Evolutionary conservation across 2,888 invertebrate species (phyloP).

Genomic region (Zaprionus lineosus): DNA sequence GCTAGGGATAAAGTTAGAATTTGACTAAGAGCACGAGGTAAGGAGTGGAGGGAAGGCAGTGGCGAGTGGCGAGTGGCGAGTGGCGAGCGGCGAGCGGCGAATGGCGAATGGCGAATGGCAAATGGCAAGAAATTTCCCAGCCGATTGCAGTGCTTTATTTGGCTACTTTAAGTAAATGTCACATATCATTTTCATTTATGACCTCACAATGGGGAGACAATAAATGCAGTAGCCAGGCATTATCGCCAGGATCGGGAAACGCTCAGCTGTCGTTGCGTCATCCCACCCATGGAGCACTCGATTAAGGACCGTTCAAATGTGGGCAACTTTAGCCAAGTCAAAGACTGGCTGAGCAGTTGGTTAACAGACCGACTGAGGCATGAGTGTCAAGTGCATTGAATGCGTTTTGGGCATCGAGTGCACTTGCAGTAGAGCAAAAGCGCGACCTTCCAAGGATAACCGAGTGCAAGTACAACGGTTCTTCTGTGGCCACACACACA

Average conservation of each 20-base stretch:
- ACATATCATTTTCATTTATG: conserved; percentile 81
- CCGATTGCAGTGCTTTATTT: conserved; percentile 73
- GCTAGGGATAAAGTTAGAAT: no score
- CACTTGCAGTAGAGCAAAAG: conserved; percentile 77
- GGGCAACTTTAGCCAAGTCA: conserved; percentile 21
- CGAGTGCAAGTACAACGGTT: no score
- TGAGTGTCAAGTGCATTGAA: conserved; percentile 57
- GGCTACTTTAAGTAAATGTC: conserved; percentile 80
- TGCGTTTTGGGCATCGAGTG: conserved; percentile 45
- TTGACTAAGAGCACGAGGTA: no score
- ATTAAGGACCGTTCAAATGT: no score
- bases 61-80: no score
- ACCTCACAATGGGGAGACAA: no score
- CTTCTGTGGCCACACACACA: conserved; percentile 3
- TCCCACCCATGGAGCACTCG: no score
- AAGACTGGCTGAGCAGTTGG: conserved; percentile 35
- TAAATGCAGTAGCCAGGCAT: no score
- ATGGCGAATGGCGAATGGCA: no score
- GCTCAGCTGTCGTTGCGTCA: no score
- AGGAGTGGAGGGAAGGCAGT: background rate
- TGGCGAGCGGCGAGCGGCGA: no score
- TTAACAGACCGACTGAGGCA: conserved; percentile 20
- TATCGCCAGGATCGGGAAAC: no score
- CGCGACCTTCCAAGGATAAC: conserved; percentile 75
- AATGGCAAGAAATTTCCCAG: conserved; percentile 24